Conservation (phyloP, 2,888 invertebrate species). For the Thymelicus acteon region DNA sequence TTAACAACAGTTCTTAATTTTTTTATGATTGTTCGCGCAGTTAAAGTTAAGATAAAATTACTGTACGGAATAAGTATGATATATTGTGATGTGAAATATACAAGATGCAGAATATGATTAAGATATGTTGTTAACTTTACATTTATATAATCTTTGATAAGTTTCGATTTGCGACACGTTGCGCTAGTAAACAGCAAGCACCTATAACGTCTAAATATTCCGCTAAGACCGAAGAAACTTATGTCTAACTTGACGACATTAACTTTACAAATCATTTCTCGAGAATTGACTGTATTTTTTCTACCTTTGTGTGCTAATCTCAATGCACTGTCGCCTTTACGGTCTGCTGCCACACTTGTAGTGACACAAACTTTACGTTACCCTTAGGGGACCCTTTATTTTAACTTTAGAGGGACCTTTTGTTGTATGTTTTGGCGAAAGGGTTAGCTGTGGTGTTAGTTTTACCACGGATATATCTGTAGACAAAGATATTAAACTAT, state of each 20-base stretch:
- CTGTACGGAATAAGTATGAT: background rate
- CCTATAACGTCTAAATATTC: slow-evolving; percentile 38
- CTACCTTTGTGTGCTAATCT: background rate
- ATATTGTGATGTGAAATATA: slow-evolving; percentile 17
- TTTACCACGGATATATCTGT: no score
- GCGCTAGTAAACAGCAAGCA: slow-evolving; percentile 38
- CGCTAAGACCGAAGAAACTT: slow-evolving; percentile 38
- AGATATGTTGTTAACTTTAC: background rate
- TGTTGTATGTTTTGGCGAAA: no score
- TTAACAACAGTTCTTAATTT: background rate
- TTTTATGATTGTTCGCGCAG: no score
- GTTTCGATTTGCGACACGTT: slow-evolving; percentile 27
- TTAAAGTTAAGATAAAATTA: no score
- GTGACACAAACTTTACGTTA: no score
- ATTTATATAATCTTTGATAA: slow-evolving; percentile 20
- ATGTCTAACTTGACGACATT: slow-evolving; percentile 20
- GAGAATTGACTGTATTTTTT: background rate
- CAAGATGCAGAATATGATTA: background rate
- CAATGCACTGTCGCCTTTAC: background rate
- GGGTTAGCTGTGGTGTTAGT: no score
- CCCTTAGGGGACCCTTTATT: no score
- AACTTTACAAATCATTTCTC: background rate
- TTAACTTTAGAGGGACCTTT: no score
- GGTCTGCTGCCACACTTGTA: background rate
- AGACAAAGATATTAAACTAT: no score